Evolutionary conservation across 2,888 invertebrate genomes (phyloP), one percentile per base, ranked within the genome.

Genomic region (Drosophila suboccidentalis): DNA sequence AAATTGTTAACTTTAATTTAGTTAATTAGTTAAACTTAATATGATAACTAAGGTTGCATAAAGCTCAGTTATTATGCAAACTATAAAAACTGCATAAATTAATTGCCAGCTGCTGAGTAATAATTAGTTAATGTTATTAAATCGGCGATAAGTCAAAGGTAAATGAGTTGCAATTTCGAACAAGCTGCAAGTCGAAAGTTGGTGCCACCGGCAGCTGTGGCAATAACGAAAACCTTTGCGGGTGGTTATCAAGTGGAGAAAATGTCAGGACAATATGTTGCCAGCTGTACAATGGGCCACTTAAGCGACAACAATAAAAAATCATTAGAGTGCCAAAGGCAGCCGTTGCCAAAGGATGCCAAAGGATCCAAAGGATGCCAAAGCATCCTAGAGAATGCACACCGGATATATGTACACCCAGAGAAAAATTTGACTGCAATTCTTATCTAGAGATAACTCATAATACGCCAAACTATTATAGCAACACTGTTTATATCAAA

Each of bases 201-300:
- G 36, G 51, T 68, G 70, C 39, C 44, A 49, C 13, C 15, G 22
- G 49, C 69, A 66, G 43, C 59, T 54, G 58, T 38, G 51, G 44
- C 66, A 66, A 66, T 11, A 44, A 38, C 41, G 49, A 39, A 50
- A 38, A 49, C 38, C 15, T 4, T 53, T 26, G 38, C 26, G 59
- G 55, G n/a, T 17, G 47, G 49, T 15, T 59, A 51, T 64, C 50
- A 68, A 70, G 70, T 59, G 82, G 51, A 57, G 65, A 47, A 65
- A 47, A 65, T 54, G 80, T 69, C 55, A 57, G 73, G 51, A 75
- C 85, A 84, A 87, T 87, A 84, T 84, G 84, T 75, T 80, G 85
- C 85, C 85, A 84, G 85, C 85, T 84, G 84, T 87, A 84, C 82
- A 87, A 87, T 84, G 80, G 85, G 80, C 84, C 84, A 84, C 84